Base-by-base conservation (phyloP, 2,888 invertebrate genomes). In the Cephus spinipes region DNA sequence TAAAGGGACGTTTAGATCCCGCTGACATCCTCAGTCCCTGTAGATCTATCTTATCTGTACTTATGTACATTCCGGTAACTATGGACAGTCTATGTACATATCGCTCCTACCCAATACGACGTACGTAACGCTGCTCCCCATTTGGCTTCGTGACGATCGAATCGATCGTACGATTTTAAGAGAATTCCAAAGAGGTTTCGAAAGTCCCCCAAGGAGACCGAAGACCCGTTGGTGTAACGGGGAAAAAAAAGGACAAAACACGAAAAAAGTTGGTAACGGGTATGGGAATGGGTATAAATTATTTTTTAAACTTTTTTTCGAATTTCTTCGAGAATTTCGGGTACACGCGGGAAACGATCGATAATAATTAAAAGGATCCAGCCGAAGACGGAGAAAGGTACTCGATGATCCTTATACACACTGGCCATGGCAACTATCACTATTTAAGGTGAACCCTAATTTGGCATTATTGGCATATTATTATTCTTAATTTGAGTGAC, bases 401-500 rank as follows among this genome's bases (percentile, higher is more conserved):
- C 55, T 55, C 9, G 55, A 36, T 15, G 36, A 55, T 55, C 23
- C 55, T 23, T 55, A 23, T 55, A 23, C 9, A 40, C 23, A 15
- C 15, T 40, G 40, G 2, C 55, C 6, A 23, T 55, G 23, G 9
- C 55, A 55, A 55, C 55, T 55, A 6, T 55, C 3, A 55, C 55
- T 55, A 55, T 23, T 55, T 55, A 55, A 55, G 23, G 9, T 1
- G 55, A 23, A 55, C 55, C 55, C 85, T 88, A 90, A 90, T 90
- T 89, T 88, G 86, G 85, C 87, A 89, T 88, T 89, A 90, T 90
- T 87, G 89, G 89, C 89, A 88, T 90, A 89, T 90, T 89, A 90
- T 90, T 91, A 89, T 88, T 90, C 88, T 88, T 89, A 90, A 90
- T 89, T 88, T 87, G 89, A 89, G 87, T 90, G 91, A 90, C 89